Evolutionary conservation across 2,797 vertebrate species (phyloP).

Genomic region (Trichosurus vulpecula): DNA sequence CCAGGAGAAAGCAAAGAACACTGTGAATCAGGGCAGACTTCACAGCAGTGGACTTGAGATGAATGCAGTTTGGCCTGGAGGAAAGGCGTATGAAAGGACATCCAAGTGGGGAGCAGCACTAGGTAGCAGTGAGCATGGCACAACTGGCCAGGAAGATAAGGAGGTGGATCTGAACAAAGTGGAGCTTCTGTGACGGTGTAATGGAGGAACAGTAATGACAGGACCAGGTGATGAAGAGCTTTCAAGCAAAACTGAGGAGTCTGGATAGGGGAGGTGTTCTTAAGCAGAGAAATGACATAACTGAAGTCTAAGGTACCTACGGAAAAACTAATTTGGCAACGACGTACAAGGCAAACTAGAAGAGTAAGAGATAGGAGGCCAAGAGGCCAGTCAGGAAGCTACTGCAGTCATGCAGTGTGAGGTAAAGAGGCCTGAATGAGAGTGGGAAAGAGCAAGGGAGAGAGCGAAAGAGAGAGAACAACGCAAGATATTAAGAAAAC

Average conservation of each 20-base stretch:
- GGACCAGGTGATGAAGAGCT: not conserved
- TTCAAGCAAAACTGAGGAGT: not conserved
- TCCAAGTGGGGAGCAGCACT: not conserved
- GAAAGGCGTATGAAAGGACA: not conserved
- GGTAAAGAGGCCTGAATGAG: not conserved
- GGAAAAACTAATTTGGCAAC: constrained; percentile 16
- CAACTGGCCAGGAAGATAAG: too few relatives aligned
- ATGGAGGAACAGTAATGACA: not conserved
- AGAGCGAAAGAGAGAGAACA: not conserved
- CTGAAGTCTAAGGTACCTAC: not conserved
- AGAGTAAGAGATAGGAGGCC: not conserved
- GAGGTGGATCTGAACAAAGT: not conserved
- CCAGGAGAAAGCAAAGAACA: not conserved
- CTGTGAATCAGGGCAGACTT: not conserved
- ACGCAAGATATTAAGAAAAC: not conserved
- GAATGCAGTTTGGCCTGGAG: not conserved
- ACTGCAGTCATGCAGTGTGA: not conserved
- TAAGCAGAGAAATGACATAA: not conserved
- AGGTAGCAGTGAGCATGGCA: not conserved
- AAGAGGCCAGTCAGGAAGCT: not conserved
- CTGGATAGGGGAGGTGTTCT: not conserved
- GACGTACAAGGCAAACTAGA: not conserved
- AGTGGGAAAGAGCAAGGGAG: not conserved
- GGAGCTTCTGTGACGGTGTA: not conserved
- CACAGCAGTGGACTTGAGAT: not conserved